These are phyloP conservation scores for Chelonus insularis DNA, from an alignment of 1,140 invertebrate species.

Conservation along the genomic window DNA sequence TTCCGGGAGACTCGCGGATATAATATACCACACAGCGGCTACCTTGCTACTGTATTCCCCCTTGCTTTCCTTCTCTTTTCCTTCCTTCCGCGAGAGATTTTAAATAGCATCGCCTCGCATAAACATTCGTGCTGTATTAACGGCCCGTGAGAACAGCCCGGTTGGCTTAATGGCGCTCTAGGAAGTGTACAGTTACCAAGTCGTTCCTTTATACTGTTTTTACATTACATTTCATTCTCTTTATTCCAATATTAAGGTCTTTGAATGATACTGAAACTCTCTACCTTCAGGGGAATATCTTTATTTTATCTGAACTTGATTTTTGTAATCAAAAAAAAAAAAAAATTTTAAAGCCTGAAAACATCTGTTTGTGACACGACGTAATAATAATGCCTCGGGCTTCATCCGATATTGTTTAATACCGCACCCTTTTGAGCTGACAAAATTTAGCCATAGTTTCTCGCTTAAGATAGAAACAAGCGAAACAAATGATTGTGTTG, in stretches of 20 bases:
- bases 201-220: background rate
- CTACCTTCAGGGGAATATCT: too few relatives aligned
- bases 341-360: too few relatives aligned
- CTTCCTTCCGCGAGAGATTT: slow-evolving; percentile 25
- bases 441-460: too few relatives aligned
- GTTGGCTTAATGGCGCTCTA: slow-evolving; percentile 25
- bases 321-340: too few relatives aligned
- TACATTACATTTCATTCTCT: background rate
- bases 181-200: slow-evolving; percentile 18
- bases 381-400: too few relatives aligned
- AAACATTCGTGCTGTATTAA: slow-evolving; percentile 29
- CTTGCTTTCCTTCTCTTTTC: background rate
- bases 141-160: slow-evolving; percentile 25
- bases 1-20: slow-evolving; percentile 10
- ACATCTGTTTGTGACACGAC: too few relatives aligned
- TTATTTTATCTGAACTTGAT: too few relatives aligned
- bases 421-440: too few relatives aligned
- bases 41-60: background rate
- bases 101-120: slow-evolving; percentile 25
- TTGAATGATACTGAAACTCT: too few relatives aligned
- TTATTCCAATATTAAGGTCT: background rate
- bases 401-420: too few relatives aligned
- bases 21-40: slow-evolving; percentile 9
- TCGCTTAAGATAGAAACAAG: too few relatives aligned
- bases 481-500: too few relatives aligned